These are phyloP conservation scores for Naso thynnoides DNA, from an alignment of 2,797 vertebrate genomes.

Conservation along the genomic window DNA sequence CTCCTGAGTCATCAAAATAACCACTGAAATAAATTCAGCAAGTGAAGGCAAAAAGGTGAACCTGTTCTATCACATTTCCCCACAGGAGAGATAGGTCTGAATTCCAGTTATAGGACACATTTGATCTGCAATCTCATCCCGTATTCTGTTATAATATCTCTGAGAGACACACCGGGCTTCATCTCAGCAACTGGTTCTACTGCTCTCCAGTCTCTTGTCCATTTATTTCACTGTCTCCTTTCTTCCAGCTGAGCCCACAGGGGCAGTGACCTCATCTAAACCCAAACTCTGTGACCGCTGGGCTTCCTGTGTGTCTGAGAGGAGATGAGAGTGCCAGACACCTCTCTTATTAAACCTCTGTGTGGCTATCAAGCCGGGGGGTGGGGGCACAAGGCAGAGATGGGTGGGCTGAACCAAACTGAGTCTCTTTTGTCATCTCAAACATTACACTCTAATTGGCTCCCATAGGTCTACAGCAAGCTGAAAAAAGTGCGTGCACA, in stretches of 20 bases:
- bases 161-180: slow-evolving; percentile 49
- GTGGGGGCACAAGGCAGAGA: slow-evolving; percentile 64
- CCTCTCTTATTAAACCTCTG: slow-evolving; percentile 82
- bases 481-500: slow-evolving; percentile 49
- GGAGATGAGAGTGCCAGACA: slow-evolving; percentile 81
- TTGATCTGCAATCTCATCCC: slow-evolving; percentile 72
- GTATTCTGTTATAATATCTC: slow-evolving; percentile 74
- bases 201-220: slow-evolving; percentile 70
- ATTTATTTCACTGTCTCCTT: slow-evolving; percentile 78
- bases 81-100: slow-evolving; percentile 46
- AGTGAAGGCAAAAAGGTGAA: slow-evolving; percentile 50
- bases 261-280: slow-evolving; percentile 84
- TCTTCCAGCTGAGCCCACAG: slow-evolving; percentile 80
- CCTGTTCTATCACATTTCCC: slow-evolving; percentile 53
- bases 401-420: slow-evolving; percentile 69
- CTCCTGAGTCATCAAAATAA: slow-evolving; percentile 58
- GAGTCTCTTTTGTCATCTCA: slow-evolving; percentile 82
- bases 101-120: slow-evolving; percentile 62
- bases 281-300: slow-evolving; percentile 77
- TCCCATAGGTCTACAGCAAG: slow-evolving; percentile 76
- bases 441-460: slow-evolving; percentile 83
- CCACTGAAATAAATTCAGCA: slow-evolving; percentile 44
- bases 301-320: slow-evolving; percentile 77
- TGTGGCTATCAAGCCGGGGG: slow-evolving; percentile 78
- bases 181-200: slow-evolving; percentile 62